These are phyloP conservation scores for Ooceraea biroi DNA, from an alignment of 1,140 invertebrate genomes.

Conservation along the genomic window DNA sequence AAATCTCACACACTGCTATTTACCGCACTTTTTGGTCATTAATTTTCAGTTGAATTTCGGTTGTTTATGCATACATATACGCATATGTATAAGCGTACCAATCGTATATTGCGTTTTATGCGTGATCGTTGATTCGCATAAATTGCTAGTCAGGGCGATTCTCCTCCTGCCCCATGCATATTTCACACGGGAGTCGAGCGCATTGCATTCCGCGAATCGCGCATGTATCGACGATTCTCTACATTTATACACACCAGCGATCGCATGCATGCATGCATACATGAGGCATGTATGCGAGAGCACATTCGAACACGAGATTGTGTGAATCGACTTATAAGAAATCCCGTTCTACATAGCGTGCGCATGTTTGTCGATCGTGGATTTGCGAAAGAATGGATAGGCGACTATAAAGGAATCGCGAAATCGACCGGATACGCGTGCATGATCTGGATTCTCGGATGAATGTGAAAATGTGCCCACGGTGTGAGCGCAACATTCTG, in stretches of 20 bases:
- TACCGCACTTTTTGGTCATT: not conserved
- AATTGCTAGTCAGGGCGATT: conserved; percentile 7
- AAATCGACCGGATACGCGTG: conserved; percentile 3
- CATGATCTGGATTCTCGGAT: conserved; percentile 41
- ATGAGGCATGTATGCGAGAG: conserved; percentile 14
- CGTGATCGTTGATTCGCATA: conserved; percentile 23
- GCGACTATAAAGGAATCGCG: conserved; percentile 19
- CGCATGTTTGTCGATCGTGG: conserved; percentile 36
- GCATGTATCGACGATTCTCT: conserved; percentile 36
- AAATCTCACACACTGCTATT: not conserved
- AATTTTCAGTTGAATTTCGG: not conserved
- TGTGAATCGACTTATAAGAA: conserved; percentile 56
- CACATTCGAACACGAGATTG: not conserved
- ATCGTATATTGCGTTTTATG: not conserved
- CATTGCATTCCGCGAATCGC: conserved; percentile 2
- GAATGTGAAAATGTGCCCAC: conserved; percentile 15
- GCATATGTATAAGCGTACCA: too few species aligned
- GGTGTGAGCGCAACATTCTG: too few species aligned
- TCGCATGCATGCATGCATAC: conserved; percentile 36
- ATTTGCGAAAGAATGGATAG: not conserved
- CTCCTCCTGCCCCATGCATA: not conserved
- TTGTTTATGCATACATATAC: not conserved
- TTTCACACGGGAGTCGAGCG: conserved; percentile 32
- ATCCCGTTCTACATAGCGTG: conserved; percentile 28
- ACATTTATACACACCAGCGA: conserved; percentile 21